Evolutionary conservation across 2,888 invertebrate species (phyloP).

Genomic region (Odontomyia ornata): DNA sequence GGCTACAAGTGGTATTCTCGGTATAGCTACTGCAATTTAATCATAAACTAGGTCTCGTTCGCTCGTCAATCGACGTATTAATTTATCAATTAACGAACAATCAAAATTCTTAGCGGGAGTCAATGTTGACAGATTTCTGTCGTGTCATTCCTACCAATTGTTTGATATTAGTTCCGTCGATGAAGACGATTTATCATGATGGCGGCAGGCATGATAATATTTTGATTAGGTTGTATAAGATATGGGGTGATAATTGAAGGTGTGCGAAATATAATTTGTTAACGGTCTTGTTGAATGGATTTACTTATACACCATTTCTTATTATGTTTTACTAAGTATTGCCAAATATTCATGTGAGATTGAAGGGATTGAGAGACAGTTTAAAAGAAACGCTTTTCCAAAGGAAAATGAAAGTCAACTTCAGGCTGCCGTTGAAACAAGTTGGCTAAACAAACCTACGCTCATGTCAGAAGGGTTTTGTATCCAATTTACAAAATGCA

Average conservation of each 20-base stretch:
- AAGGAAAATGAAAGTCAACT: too few species aligned
- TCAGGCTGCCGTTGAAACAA: too few species aligned
- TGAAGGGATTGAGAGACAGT: too few species aligned
- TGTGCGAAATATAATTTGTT: constrained; percentile 16
- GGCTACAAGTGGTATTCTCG: not conserved
- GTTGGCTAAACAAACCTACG: too few species aligned
- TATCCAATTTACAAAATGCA: too few species aligned
- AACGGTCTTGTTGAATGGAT: too few species aligned
- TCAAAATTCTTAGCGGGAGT: constrained; percentile 46
- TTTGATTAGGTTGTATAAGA: constrained; percentile 17
- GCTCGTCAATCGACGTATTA: constrained; percentile 45
- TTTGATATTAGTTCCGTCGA: constrained; percentile 30
- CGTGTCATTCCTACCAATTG: constrained; percentile 47
- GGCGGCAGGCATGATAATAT: constrained; percentile 27
- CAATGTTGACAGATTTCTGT: constrained; percentile 49
- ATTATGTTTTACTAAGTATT: too few species aligned
- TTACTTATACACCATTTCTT: too few species aligned
- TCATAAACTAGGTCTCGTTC: constrained; percentile 22
- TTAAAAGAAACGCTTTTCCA: too few species aligned
- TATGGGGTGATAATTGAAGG: constrained; percentile 9
- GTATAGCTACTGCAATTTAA: constrained; percentile 12
- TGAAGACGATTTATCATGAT: constrained; percentile 38
- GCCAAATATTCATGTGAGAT: too few species aligned
- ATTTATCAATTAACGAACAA: constrained; percentile 49
- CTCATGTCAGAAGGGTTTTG: too few species aligned